These are phyloP conservation scores for Hemistola chrysoprasaria DNA, from an alignment of 2,888 invertebrate genomes.

Conservation along the genomic window DNA sequence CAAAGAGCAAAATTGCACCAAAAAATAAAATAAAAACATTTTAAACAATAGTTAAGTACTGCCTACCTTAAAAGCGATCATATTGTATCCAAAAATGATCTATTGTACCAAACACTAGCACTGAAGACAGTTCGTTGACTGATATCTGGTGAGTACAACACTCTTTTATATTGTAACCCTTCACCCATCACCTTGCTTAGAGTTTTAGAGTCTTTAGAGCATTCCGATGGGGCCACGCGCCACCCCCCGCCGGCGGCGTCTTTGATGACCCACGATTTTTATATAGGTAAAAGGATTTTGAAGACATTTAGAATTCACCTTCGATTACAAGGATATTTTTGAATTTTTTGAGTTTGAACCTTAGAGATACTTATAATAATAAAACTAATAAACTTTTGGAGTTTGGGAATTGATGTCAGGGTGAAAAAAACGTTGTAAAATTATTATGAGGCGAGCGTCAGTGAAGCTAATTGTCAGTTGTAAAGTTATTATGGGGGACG, in stretches of 20 bases:
- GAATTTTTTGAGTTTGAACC: no score
- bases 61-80: constrained; percentile 29
- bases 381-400: no score
- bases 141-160: constrained; percentile 28
- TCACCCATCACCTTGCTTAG: constrained; percentile 36
- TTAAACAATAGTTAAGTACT: background rate
- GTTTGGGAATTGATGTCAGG: no score
- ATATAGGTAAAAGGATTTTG: background rate
- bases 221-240: constrained; percentile 46
- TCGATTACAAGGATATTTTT: no score
- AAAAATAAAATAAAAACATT: background rate
- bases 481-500: no score
- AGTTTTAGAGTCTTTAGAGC: constrained; percentile 16
- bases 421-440: no score
- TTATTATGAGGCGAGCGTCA: no score
- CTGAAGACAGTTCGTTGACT: constrained; percentile 29
- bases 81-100: constrained; percentile 17
- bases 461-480: no score
- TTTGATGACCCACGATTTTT: constrained; percentile 31
- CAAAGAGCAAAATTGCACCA: no score
- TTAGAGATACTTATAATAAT: no score
- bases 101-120: constrained; percentile 20
- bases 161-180: constrained; percentile 32
- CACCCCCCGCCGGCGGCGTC: constrained; percentile 49
- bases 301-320: no score